Evolutionary conservation across 1,140 invertebrate genomes (phyloP).

Genomic region (Diorhabda elongata): DNA sequence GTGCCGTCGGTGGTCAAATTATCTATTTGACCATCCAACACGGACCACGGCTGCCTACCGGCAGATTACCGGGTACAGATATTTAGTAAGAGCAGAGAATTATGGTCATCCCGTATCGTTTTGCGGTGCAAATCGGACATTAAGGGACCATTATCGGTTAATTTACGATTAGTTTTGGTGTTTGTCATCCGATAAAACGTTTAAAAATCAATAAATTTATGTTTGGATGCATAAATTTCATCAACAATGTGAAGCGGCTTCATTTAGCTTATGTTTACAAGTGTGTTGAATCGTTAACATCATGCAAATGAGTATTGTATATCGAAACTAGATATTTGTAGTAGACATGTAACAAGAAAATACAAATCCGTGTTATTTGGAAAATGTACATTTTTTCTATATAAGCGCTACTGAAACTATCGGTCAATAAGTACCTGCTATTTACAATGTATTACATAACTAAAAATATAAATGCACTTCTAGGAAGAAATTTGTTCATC

Average conservation of each 20-base stretch:
- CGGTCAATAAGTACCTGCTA: too few species aligned
- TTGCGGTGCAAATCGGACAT: conserved; percentile 15
- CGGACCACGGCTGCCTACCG: conserved; percentile 7
- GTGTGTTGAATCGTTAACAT: too few species aligned
- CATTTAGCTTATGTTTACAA: not conserved
- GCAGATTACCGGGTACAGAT: conserved; percentile 13
- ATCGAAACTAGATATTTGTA: too few species aligned
- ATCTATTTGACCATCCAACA: conserved; percentile 14
- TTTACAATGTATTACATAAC: too few species aligned
- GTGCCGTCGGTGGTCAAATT: conserved; percentile 11
- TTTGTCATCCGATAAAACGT: conserved; percentile 6
- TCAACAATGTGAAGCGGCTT: not conserved
- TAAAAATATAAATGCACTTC: too few species aligned
- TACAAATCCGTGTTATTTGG: too few species aligned
- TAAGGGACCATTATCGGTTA: conserved; percentile 15
- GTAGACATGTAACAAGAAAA: too few species aligned
- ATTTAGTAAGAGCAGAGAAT: conserved; percentile 14
- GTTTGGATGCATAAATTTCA: not conserved
- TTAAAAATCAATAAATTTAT: conserved; percentile 11
- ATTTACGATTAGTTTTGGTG: conserved; percentile 16
- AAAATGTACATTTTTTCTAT: too few species aligned
- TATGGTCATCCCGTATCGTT: conserved; percentile 14
- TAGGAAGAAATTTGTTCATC: too few species aligned
- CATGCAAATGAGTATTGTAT: too few species aligned
- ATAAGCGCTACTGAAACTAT: too few species aligned